A percentile compares a stretch with the other conserved stretches of the same genome.
phyloP scores from a whole-genome alignment of 2,797 vertebrate genomes.

The Carduelis carduelis region DNA sequence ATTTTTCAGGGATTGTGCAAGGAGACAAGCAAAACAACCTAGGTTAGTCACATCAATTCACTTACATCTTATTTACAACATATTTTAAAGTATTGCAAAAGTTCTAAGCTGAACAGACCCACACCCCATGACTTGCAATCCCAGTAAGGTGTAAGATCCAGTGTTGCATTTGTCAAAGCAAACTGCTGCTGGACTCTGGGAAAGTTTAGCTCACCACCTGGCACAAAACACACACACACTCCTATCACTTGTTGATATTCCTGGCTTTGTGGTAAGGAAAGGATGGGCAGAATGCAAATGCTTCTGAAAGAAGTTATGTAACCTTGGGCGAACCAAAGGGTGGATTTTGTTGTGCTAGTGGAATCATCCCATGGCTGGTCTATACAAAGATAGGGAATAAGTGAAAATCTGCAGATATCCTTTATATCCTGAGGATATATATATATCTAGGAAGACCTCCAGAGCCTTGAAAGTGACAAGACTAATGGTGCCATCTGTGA shows the following conservation, averaged over 20 bases:
- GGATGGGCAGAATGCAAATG: neutral
- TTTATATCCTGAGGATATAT: neutral
- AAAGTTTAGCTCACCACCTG: neutral
- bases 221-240: neutral
- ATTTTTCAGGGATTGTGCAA: neutral
- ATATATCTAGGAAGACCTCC: neutral
- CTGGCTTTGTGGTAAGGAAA: neutral
- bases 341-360: neutral
- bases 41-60: neutral
- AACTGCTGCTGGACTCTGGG: neutral
- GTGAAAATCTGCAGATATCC: neutral
- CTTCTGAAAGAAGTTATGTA: neutral
- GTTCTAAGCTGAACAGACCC: neutral
- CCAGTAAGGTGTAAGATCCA: neutral
- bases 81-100: neutral
- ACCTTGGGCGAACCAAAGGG: neutral
- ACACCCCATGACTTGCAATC: neutral
- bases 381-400: neutral
- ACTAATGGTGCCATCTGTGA: neutral
- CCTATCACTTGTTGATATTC: neutral
- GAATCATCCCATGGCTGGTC: neutral
- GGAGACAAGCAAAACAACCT: neutral
- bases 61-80: rapidly evolving
- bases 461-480: neutral
- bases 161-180: neutral